phyloP scores from a whole-genome alignment of 2,113 vertebrate genomes.

The Acanthochromis polyacanthus region DNA sequence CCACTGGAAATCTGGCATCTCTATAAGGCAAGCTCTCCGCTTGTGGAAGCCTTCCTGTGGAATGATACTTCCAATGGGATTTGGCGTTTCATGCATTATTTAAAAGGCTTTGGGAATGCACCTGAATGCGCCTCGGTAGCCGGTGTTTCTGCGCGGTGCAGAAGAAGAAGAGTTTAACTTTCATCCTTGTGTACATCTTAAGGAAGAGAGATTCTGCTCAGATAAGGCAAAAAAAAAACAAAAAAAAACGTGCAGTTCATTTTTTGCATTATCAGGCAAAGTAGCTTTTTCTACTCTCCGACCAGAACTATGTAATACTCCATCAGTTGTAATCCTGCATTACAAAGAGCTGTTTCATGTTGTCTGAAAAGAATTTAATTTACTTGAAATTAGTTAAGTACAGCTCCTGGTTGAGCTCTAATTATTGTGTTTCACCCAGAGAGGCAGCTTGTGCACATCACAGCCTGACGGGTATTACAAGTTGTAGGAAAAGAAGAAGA shows the following conservation, averaged over 20 bases:
- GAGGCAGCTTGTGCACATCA: not conserved
- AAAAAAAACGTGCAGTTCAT: slow-evolving; percentile 33
- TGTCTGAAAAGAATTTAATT: not conserved
- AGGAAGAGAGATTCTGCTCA: slow-evolving; percentile 10
- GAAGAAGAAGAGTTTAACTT: slow-evolving; percentile 24
- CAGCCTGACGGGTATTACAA: too few relatives aligned
- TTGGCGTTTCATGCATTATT: slow-evolving; percentile 78
- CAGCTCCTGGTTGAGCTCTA: slow-evolving; percentile 1
- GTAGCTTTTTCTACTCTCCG: slow-evolving; percentile 13
- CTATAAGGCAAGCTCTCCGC: slow-evolving; percentile 37
- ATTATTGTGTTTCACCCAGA: not conserved
- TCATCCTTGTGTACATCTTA: slow-evolving; percentile 15
- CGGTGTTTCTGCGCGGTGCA: slow-evolving; percentile 32
- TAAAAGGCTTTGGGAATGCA: slow-evolving; percentile 66
- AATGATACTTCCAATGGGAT: slow-evolving; percentile 72
- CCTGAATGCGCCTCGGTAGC: slow-evolving; percentile 48
- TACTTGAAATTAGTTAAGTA: not conserved
- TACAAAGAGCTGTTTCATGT: slow-evolving; percentile 1
- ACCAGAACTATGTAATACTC: slow-evolving; percentile 3
- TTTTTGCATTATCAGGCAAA: slow-evolving; percentile 12
- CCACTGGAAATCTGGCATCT: slow-evolving; percentile 40
- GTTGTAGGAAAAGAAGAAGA: too few relatives aligned
- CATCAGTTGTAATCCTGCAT: not conserved
- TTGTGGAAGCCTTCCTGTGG: slow-evolving; percentile 54
- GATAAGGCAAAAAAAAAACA: not conserved